phyloP scores from a whole-genome alignment of 2,113 vertebrate species.

The Athene noctua region DNA sequence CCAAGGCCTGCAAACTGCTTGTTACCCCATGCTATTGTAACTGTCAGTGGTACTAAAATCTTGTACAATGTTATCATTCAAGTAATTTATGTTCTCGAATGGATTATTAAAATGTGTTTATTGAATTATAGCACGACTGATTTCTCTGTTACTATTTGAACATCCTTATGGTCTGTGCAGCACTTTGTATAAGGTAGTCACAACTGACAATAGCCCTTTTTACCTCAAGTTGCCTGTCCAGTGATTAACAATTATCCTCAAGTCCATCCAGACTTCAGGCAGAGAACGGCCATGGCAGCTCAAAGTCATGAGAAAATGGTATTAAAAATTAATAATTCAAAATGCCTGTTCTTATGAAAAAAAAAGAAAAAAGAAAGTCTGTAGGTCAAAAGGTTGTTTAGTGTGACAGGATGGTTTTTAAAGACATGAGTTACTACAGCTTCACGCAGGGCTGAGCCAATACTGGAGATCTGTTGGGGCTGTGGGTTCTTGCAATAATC shows the following conservation, averaged over 20 bases:
- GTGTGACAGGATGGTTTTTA: accelerated
- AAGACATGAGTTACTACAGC: accelerated
- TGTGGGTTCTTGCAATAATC: accelerated
- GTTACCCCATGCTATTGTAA: background rate
- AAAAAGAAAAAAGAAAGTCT: too few relatives aligned
- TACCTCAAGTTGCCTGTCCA: background rate
- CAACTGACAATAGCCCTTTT: background rate
- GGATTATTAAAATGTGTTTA: accelerated
- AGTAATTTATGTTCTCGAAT: background rate
- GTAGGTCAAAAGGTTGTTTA: accelerated
- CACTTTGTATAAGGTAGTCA: accelerated
- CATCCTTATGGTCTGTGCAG: background rate
- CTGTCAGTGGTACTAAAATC: too few relatives aligned
- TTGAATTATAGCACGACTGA: background rate
- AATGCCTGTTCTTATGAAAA: background rate
- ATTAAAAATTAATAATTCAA: background rate
- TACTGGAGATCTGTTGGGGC: accelerated
- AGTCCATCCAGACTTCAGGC: background rate
- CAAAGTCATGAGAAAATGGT: background rate
- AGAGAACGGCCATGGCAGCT: accelerated
- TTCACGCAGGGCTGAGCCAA: accelerated
- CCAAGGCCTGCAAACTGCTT: background rate
- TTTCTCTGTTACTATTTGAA: background rate
- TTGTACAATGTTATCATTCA: accelerated
- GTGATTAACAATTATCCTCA: accelerated